Percentiles rank a stretch among this genome's conserved stretches.
Conservation (phyloP, 2,113 vertebrate genomes). For the Amblyopsis rosae region DNA sequence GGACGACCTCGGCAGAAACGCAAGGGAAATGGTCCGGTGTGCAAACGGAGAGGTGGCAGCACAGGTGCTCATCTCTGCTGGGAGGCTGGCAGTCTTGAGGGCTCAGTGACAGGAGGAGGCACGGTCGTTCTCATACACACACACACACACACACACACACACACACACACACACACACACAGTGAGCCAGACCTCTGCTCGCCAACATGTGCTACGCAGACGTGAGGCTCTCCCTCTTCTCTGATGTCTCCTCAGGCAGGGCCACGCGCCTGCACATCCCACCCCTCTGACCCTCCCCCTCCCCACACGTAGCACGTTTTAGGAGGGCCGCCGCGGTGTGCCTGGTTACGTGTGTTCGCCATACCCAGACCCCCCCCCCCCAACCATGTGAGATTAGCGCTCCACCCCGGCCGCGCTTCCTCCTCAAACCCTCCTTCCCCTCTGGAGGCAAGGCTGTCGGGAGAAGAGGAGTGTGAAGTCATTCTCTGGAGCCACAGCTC, state of each 20-base stretch:
- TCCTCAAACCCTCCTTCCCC: constrained; percentile 38
- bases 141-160: neutral
- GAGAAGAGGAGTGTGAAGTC: constrained; percentile 64
- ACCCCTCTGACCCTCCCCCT: constrained; percentile 24
- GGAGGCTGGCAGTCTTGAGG: constrained; percentile 25
- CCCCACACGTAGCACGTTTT: constrained; percentile 40
- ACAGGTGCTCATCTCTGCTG: constrained; percentile 41
- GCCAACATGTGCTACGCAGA: constrained; percentile 57
- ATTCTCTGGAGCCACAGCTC: constrained; percentile 60
- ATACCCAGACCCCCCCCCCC: neutral
- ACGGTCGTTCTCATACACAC: constrained; percentile 15
- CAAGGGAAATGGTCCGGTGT: constrained; percentile 15
- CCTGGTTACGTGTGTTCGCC: constrained; percentile 22
- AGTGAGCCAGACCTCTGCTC: constrained; percentile 42
- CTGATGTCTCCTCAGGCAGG: constrained; percentile 10
- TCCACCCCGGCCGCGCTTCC: constrained; percentile 2
- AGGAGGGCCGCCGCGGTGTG: constrained; percentile 1
- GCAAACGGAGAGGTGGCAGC: constrained; percentile 10
- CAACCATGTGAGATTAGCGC: no score
- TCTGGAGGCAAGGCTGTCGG: neutral
- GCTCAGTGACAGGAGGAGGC: constrained; percentile 27
- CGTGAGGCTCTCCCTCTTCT: constrained; percentile 35
- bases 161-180: neutral
- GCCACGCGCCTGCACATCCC: constrained; percentile 18
- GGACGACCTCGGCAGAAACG: neutral